Evolutionary conservation across 2,888 invertebrate genomes (phyloP).

Genomic region (Atherix ibis): DNA sequence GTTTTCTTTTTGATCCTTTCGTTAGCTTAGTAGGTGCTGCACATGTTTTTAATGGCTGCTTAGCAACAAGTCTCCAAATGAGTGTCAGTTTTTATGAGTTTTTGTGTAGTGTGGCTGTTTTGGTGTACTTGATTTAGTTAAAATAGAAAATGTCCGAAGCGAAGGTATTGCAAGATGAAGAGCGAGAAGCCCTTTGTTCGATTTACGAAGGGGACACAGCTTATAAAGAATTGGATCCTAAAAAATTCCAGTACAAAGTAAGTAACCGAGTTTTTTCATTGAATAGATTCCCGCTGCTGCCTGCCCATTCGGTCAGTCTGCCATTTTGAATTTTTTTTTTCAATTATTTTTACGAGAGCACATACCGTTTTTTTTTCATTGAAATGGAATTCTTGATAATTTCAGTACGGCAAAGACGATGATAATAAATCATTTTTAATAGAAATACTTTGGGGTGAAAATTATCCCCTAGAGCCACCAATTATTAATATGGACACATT

Average conservation of each 20-base stretch:
- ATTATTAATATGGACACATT: constrained; percentile 74
- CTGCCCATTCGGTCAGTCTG: too few relatives aligned
- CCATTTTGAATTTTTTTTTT: too few relatives aligned
- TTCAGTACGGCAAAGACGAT: constrained; percentile 67
- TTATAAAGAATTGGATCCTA: constrained; percentile 64
- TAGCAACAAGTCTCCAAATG: too few relatives aligned
- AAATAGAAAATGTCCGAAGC: constrained; percentile 36
- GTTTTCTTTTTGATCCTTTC: too few relatives aligned
- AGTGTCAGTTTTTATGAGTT: too few relatives aligned
- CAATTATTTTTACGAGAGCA: not conserved
- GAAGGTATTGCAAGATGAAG: constrained; percentile 63
- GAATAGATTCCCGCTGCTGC: too few relatives aligned
- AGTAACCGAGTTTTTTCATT: too few relatives aligned
- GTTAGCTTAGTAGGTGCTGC: too few relatives aligned
- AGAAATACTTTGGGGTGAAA: constrained; percentile 73
- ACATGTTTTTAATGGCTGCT: too few relatives aligned
- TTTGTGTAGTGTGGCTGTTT: too few relatives aligned
- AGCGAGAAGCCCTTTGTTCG: constrained; percentile 76
- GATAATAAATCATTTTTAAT: constrained; percentile 65
- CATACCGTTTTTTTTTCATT: too few relatives aligned
- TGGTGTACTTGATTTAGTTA: too few relatives aligned
- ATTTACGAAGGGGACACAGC: constrained; percentile 87
- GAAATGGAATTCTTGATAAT: constrained; percentile 4
- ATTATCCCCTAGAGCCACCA: constrained; percentile 75
- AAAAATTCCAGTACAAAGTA: constrained; percentile 86